Evolutionary conservation across 2,113 vertebrate species (phyloP).

Genomic region (Prunella himalayana): DNA sequence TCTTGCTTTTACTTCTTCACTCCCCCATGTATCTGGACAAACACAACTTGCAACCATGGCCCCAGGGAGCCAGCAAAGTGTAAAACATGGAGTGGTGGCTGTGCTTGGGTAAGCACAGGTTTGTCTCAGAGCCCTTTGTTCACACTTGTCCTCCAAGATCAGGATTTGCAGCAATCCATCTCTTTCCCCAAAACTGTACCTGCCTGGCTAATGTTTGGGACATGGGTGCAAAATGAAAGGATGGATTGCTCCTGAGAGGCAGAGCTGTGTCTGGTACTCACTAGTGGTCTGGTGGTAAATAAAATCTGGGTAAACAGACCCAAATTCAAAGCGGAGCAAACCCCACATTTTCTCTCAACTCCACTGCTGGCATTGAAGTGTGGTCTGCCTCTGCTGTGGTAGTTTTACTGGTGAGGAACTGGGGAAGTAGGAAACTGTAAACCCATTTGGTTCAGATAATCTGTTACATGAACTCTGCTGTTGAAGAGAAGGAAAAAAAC

Average conservation of each 20-base stretch:
- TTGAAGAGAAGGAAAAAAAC: not conserved
- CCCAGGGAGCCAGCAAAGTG: not conserved
- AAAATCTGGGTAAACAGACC: not conserved
- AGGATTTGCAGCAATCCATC: not conserved
- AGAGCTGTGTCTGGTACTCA: not conserved
- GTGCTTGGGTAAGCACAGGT: not conserved
- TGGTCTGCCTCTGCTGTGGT: not conserved
- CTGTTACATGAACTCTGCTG: not conserved
- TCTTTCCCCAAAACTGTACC: not conserved
- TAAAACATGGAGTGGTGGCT: not conserved
- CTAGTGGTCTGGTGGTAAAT: not conserved
- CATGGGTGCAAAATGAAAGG: not conserved
- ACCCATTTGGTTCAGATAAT: conserved; percentile 30
- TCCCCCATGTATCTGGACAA: not conserved
- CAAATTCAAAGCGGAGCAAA: not conserved
- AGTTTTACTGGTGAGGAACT: not conserved
- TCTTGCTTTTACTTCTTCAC: not conserved
- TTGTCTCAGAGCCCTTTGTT: not conserved
- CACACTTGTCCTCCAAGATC: not conserved
- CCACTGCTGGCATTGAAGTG: not conserved
- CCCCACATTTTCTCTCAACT: not conserved
- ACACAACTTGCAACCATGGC: not conserved
- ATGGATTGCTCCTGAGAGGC: not conserved
- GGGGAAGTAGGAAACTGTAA: not conserved
- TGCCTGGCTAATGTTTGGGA: not conserved